Base-by-base conservation (phyloP, 2,888 invertebrate genomes). In the Myathropa florea region DNA sequence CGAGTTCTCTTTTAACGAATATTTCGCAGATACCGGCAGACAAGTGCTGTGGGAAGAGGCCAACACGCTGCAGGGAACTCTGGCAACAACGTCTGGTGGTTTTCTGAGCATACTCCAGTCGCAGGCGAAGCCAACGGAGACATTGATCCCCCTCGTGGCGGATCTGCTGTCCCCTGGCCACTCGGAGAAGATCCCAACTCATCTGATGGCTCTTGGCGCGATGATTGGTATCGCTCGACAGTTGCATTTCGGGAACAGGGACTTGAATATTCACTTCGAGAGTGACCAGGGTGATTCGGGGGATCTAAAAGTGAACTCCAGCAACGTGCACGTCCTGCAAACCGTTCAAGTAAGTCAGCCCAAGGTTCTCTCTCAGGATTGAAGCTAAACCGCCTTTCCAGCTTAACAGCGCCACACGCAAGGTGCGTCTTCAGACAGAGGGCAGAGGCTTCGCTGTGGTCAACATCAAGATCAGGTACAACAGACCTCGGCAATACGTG, bases 291-390 rank as follows among this genome's bases (percentile, higher is more conserved):
- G 90, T 23, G 90, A 90, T 18, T 89, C 89, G 18, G 91, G 91
- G 24, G 88, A 89, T 1, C 95, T 97, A 89, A 95, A 94, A 88
- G 94, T 97, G 7, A 96, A 95, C 89, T 94, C 94, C 71, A 95
- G 96, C 76, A 98, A 97, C 90, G 94, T 96, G 0, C 95, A 98
- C 93, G 95, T 97, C 73, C 94, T 97, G 53, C 98, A 98, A 7
- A n/a, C 46, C 4, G n/a, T 7, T 18, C 18, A 33, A 33, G 7
- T 33, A 33, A 33, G 33, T 33, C 4, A 7, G 33, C 9, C 6
- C 7, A 6, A 33, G 33, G n/a, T n/a, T n/a, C n/a, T n/a, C n/a
- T n/a, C n/a, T n/a, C n/a, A n/a, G n/a, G n/a, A n/a, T n/a, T n/a
- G n/a, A n/a, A n/a, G n/a, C n/a, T n/a, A n/a, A n/a, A n/a, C n/a